Evolutionary conservation across 2,113 vertebrate genomes (phyloP).

Genomic region (Lasiurus borealis): DNA sequence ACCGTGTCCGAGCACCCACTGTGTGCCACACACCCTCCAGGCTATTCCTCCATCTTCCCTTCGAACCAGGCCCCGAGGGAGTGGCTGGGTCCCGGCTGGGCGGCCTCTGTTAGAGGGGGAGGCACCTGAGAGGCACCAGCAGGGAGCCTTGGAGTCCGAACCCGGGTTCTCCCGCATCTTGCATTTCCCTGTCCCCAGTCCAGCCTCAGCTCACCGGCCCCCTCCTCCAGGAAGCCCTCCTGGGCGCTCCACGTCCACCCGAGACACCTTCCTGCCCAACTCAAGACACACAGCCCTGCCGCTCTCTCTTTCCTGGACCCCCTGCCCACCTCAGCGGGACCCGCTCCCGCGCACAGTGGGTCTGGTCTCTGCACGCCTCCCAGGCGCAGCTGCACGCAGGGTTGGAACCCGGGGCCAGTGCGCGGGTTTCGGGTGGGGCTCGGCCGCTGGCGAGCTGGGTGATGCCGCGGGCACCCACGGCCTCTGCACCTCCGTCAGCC

Average conservation of each 20-base stretch:
- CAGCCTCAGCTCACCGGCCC: neutral
- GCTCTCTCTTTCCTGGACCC: neutral
- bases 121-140: rapidly evolving
- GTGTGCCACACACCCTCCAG: rapidly evolving
- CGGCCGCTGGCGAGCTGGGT: rapidly evolving
- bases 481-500: too few species aligned
- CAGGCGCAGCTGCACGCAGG: rapidly evolving
- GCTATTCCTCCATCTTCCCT: neutral
- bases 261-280: neutral
- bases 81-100: neutral
- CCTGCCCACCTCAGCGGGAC: neutral
- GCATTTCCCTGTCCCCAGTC: neutral
- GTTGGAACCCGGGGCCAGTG: neutral
- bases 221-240: conserved; percentile 53
- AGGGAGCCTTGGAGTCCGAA: neutral
- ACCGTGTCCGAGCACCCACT: neutral
- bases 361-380: neutral
- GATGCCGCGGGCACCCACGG: too few species aligned
- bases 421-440: neutral
- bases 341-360: neutral
- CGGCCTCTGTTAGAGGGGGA: rapidly evolving
- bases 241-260: neutral
- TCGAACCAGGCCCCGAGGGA: neutral
- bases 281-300: too few species aligned
- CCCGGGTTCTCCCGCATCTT: neutral